These are phyloP conservation scores for Seladonia tumulorum DNA, from an alignment of 2,888 invertebrate genomes.

Conservation along the genomic window DNA sequence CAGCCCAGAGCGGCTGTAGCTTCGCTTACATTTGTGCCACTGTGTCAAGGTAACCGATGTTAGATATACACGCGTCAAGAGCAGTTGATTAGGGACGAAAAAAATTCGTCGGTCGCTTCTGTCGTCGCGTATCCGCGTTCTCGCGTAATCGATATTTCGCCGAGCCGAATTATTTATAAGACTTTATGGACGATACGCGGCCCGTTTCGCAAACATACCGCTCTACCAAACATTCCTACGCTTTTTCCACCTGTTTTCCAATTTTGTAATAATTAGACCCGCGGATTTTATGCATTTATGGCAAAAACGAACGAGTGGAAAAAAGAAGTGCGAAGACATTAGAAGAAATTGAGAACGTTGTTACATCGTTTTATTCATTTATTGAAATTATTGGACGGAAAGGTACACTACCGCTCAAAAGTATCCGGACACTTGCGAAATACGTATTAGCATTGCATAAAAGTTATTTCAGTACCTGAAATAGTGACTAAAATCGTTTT, in stretches of 20 bases:
- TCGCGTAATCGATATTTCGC: constrained; percentile 11
- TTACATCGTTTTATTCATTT: too few relatives aligned
- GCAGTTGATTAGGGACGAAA: constrained; percentile 37
- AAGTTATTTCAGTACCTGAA: too few relatives aligned
- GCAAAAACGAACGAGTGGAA: too few relatives aligned
- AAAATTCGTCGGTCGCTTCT: constrained; percentile 31
- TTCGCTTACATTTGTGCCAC: constrained; percentile 64
- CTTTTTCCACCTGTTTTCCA: not conserved
- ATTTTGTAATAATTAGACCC: not conserved
- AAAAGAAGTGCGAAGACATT: too few relatives aligned
- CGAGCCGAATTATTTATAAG: not conserved
- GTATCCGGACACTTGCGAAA: too few relatives aligned
- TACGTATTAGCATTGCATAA: too few relatives aligned
- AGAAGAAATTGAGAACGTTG: too few relatives aligned
- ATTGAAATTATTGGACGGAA: too few relatives aligned
- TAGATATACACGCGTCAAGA: constrained; percentile 34
- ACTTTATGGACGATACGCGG: not conserved
- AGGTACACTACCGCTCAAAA: too few relatives aligned
- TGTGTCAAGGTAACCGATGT: constrained; percentile 73
- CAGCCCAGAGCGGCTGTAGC: constrained; percentile 58
- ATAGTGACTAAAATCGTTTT: too few relatives aligned
- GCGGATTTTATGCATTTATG: not conserved
- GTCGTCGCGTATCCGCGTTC: not conserved
- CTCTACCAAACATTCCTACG: not conserved
- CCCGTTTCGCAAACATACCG: not conserved